Conservation (phyloP, 2,113 vertebrate genomes). For the Regulus satrapa region DNA sequence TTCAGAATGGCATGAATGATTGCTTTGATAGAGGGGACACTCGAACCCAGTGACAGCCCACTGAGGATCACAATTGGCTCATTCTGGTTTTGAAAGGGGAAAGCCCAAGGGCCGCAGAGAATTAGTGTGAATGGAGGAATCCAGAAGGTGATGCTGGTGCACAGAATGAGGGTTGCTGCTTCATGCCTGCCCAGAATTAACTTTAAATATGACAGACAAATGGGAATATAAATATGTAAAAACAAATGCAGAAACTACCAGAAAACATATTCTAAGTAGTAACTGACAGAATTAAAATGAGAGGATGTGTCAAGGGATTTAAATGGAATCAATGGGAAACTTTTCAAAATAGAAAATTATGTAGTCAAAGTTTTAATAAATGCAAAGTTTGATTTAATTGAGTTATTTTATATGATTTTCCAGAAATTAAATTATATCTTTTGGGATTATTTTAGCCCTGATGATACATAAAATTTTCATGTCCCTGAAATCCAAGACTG, state of each 20-base stretch:
- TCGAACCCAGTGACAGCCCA: not conserved
- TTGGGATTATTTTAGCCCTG: not conserved
- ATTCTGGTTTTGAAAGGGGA: not conserved
- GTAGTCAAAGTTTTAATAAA: not conserved
- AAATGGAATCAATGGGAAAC: not conserved
- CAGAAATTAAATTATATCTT: not conserved
- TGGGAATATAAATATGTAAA: not conserved
- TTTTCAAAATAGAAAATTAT: not conserved
- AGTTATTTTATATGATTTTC: not conserved
- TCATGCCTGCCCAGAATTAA: not conserved
- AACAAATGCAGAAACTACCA: not conserved
- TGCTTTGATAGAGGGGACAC: not conserved
- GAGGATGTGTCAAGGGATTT: not conserved
- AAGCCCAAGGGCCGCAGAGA: not conserved
- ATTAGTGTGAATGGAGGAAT: not conserved
- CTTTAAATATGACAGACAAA: not conserved
- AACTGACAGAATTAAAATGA: not conserved
- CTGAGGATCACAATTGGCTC: not conserved
- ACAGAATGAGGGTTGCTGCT: not conserved
- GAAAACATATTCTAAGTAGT: not conserved
- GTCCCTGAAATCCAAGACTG: rapidly evolving
- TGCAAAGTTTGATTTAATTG: not conserved
- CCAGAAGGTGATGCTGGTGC: not conserved
- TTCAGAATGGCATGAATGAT: not conserved
- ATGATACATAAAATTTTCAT: not conserved